Percentiles rank a stretch among this genome's conserved stretches.
These are phyloP conservation scores for Cetoscarus ocellatus DNA, from an alignment of 2,797 vertebrate genomes.

Conservation along the genomic window DNA sequence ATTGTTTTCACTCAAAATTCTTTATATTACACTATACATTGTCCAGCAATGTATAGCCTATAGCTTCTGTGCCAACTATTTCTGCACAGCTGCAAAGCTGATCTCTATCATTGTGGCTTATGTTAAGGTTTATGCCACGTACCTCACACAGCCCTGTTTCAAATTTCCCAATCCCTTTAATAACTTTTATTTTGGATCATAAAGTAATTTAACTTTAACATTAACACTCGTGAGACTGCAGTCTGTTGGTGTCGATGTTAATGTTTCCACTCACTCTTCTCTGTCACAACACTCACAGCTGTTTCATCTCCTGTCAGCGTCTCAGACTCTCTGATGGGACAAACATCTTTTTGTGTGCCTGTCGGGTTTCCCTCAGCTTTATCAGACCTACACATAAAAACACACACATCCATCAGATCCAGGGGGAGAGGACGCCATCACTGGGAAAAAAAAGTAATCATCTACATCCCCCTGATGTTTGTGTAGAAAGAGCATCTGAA, in stretches of 20 bases:
- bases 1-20: too few species aligned
- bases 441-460: conserved; percentile 62
- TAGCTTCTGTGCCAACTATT: too few species aligned
- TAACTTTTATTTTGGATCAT: too few species aligned
- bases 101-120: too few species aligned
- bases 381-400: conserved; percentile 32
- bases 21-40: too few species aligned
- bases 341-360: conserved; percentile 56
- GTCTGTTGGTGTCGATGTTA: conserved; percentile 15
- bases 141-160: too few species aligned
- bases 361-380: conserved; percentile 54
- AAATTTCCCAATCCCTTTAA: too few species aligned
- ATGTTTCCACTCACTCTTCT: conserved; percentile 63
- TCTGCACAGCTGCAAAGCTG: too few species aligned
- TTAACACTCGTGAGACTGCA: too few species aligned
- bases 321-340: conserved; percentile 63
- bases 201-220: too few species aligned
- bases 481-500: conserved; percentile 55
- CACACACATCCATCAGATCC: conserved; percentile 48
- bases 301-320: conserved; percentile 70
- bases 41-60: too few species aligned
- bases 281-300: conserved; percentile 57
- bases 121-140: too few species aligned
- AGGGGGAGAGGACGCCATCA: conserved; percentile 1
- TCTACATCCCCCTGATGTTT: conserved; percentile 62